Percentiles rank a stretch among this genome's conserved stretches.
Evolutionary conservation across 1,140 invertebrate species (phyloP).

Genomic region (Nasonia giraulti): DNA sequence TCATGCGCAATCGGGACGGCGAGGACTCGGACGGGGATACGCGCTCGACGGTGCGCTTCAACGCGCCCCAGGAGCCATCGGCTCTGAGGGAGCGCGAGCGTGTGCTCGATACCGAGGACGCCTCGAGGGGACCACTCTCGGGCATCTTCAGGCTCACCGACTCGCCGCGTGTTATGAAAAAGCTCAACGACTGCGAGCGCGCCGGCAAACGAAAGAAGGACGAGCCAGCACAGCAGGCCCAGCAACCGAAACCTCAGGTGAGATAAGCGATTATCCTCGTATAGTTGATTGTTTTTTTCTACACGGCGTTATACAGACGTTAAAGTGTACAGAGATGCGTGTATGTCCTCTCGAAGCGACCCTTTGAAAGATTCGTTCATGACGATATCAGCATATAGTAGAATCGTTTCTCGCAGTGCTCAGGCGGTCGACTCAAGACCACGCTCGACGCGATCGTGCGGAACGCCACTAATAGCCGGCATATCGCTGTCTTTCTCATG

Average conservation of each 20-base stretch:
- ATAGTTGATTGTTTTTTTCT: background rate
- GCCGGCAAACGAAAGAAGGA: slow-evolving; percentile 84
- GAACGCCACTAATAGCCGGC: slow-evolving; percentile 28
- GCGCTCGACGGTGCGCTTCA: slow-evolving; percentile 55
- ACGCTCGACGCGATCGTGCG: slow-evolving; percentile 30
- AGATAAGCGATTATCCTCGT: slow-evolving; percentile 40
- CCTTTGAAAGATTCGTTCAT: background rate
- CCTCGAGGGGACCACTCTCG: slow-evolving; percentile 89
- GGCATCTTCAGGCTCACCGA: slow-evolving; percentile 93
- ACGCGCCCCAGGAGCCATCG: slow-evolving; percentile 60
- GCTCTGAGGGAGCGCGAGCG: slow-evolving; percentile 77
- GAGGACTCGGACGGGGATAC: slow-evolving; percentile 73
- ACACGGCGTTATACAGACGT: background rate
- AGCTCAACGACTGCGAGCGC: slow-evolving; percentile 86
- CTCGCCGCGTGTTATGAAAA: slow-evolving; percentile 90
- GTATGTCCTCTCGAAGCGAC: background rate
- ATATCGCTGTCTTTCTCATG: slow-evolving; percentile 45
- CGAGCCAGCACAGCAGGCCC: slow-evolving; percentile 75
- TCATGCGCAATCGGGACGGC: slow-evolving; percentile 75
- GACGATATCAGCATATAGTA: background rate
- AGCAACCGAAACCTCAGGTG: slow-evolving; percentile 74
- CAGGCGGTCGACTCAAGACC: slow-evolving; percentile 34
- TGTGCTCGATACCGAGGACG: slow-evolving; percentile 92
- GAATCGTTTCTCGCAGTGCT: slow-evolving; percentile 36
- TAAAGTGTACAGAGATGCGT: background rate